Percentiles rank a stretch among this genome's conserved stretches.
These are phyloP conservation scores for Verasper variegatus DNA, from an alignment of 2,113 vertebrate species.

Conservation along the genomic window DNA sequence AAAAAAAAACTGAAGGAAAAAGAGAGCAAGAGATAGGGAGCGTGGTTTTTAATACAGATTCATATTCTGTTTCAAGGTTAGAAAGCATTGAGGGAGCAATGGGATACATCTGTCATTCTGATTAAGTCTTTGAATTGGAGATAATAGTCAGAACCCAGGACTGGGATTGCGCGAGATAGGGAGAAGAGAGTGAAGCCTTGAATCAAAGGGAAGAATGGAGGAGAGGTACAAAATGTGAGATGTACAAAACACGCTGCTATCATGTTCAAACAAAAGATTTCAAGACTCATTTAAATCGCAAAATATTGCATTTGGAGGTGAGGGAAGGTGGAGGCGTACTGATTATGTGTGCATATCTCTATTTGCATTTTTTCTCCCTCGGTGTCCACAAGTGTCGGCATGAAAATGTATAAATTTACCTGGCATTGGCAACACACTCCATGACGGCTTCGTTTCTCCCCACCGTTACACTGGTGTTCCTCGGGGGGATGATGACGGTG, in stretches of 20 bases:
- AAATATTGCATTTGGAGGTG: constrained; percentile 46
- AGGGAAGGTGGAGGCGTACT: constrained; percentile 30
- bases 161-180: constrained; percentile 48
- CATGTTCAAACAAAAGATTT: constrained; percentile 67
- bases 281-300: constrained; percentile 53
- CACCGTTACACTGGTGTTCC: constrained; percentile 94
- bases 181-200: constrained; percentile 61
- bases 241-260: constrained; percentile 52
- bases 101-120: constrained; percentile 75
- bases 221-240: constrained; percentile 53
- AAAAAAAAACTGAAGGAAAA: constrained; percentile 2
- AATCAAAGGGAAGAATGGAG: constrained; percentile 66
- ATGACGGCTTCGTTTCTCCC: constrained; percentile 93
- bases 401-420: constrained; percentile 72
- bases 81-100: constrained; percentile 48
- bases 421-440: constrained; percentile 97
- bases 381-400: neutral
- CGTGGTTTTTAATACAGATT: constrained; percentile 64
- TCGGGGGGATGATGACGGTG: constrained; percentile 93
- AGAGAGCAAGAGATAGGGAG: constrained; percentile 23
- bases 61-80: constrained; percentile 77
- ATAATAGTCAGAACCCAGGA: constrained; percentile 70
- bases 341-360: constrained; percentile 20
- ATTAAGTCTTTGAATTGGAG: constrained; percentile 76
- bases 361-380: neutral